Evolutionary conservation across 1,140 invertebrate genomes (phyloP).

Genomic region (Bactericera cockerelli): DNA sequence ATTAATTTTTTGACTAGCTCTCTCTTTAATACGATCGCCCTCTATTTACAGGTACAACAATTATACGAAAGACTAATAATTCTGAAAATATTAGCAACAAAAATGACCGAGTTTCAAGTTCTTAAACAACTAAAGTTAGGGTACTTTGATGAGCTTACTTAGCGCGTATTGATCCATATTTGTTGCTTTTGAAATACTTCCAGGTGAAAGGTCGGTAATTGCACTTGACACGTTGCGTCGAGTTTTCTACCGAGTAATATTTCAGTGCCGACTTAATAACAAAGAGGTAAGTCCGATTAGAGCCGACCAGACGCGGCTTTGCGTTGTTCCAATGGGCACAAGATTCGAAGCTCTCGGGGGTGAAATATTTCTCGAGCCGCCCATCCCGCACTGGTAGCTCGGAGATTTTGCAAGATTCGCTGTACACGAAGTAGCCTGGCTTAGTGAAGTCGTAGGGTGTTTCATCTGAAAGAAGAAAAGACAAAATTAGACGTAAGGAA

Average conservation of each 20-base stretch:
- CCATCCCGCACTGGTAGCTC: not conserved
- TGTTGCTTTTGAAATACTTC: not conserved
- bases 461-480: constrained; percentile 3
- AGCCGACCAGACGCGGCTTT: not conserved
- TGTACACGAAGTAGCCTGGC: not conserved
- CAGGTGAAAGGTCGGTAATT: not conserved
- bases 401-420: not conserved
- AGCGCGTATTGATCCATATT: not conserved
- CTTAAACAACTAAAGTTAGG: too few relatives aligned
- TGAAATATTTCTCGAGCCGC: not conserved
- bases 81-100: too few relatives aligned
- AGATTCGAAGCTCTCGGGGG: not conserved
- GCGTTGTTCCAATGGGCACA: not conserved
- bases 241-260: not conserved
- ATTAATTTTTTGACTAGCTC: too few relatives aligned
- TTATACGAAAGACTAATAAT: too few relatives aligned
- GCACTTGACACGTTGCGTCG: not conserved
- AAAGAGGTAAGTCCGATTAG: not conserved
- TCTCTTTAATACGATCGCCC: too few relatives aligned
- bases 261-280: not conserved
- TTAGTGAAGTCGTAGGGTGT: not conserved
- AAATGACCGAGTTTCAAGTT: too few relatives aligned
- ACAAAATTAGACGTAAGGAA: too few relatives aligned
- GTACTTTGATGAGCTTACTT: not conserved
- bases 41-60: too few relatives aligned